Percentiles rank a stretch among this genome's conserved stretches.
Conservation (phyloP, 2,113 vertebrate genomes). For the Thunnus thynnus region DNA sequence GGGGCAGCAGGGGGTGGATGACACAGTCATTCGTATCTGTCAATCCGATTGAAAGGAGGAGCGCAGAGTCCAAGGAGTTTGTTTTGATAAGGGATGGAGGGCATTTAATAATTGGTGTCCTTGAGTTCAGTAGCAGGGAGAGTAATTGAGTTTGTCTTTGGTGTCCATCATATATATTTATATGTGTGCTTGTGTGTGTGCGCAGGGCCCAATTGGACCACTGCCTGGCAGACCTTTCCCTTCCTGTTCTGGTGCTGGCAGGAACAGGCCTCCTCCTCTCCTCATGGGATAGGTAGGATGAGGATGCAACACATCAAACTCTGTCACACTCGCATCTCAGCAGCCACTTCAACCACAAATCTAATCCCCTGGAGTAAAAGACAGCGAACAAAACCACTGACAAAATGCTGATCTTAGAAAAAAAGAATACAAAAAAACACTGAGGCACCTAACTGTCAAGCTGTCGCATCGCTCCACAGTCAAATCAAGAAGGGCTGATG, state of each 20-base stretch:
- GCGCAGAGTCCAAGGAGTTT: constrained; percentile 75
- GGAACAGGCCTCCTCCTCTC: constrained; percentile 73
- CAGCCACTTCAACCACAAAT: constrained; percentile 67
- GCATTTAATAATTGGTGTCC: constrained; percentile 77
- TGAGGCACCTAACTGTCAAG: constrained; percentile 72
- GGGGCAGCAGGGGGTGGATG: constrained; percentile 75
- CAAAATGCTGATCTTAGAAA: constrained; percentile 73
- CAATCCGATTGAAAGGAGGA: constrained; percentile 79
- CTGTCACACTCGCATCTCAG: constrained; percentile 62
- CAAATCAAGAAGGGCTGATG: constrained; percentile 62
- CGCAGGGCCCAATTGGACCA: constrained; percentile 85
- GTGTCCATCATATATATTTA: constrained; percentile 50
- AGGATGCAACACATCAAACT: constrained; percentile 46
- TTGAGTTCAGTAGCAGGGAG: constrained; percentile 66
- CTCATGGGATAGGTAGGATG: constrained; percentile 78
- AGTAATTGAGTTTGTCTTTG: constrained; percentile 66
- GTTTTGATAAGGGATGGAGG: constrained; percentile 75
- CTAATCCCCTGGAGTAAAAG: constrained; percentile 75
- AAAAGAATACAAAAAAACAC: constrained; percentile 68
- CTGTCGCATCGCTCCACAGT: constrained; percentile 67
- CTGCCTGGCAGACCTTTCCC: constrained; percentile 81
- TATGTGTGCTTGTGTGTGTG: constrained; percentile 41
- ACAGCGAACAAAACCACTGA: constrained; percentile 75
- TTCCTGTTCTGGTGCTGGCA: constrained; percentile 78
- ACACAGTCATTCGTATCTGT: constrained; percentile 81